phyloP scores from a whole-genome alignment of 1,140 invertebrate species.

The Hypothenemus hampei region DNA sequence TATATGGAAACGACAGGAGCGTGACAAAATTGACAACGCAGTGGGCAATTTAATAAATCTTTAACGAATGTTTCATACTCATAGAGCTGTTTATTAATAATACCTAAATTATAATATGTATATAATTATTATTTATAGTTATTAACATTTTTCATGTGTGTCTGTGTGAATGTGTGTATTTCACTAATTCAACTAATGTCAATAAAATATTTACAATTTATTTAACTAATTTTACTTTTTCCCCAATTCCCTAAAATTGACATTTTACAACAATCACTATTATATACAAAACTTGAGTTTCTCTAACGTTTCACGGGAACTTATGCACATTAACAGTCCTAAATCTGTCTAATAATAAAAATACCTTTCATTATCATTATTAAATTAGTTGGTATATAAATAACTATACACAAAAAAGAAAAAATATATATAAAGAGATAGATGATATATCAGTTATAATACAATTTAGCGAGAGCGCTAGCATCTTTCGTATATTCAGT shows the following conservation, averaged over 20 bases:
- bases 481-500: background rate
- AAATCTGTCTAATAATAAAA: slow-evolving; percentile 40
- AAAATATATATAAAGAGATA: slow-evolving; percentile 28
- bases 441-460: slow-evolving; percentile 24
- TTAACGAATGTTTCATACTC: slow-evolving; percentile 36
- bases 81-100: slow-evolving; percentile 44
- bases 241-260: slow-evolving; percentile 47
- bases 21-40: slow-evolving; percentile 25
- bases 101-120: slow-evolving; percentile 45
- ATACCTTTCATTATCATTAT: slow-evolving; percentile 37
- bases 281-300: slow-evolving; percentile 39
- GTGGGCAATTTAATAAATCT: slow-evolving; percentile 34
- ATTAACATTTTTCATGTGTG: slow-evolving; percentile 47
- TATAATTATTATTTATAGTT: slow-evolving; percentile 48
- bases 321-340: slow-evolving; percentile 39
- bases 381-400: background rate
- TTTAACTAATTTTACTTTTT: slow-evolving; percentile 41
- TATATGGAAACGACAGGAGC: slow-evolving; percentile 56
- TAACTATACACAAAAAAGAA: slow-evolving; percentile 32
- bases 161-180: slow-evolving; percentile 44
- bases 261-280: slow-evolving; percentile 46
- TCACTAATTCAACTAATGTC: slow-evolving; percentile 46
- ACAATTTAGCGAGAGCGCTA: background rate
- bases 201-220: slow-evolving; percentile 47
- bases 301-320: slow-evolving; percentile 14